Evolutionary conservation across 2,888 invertebrate species (phyloP).

Genomic region (Patella ulyssiponensis): DNA sequence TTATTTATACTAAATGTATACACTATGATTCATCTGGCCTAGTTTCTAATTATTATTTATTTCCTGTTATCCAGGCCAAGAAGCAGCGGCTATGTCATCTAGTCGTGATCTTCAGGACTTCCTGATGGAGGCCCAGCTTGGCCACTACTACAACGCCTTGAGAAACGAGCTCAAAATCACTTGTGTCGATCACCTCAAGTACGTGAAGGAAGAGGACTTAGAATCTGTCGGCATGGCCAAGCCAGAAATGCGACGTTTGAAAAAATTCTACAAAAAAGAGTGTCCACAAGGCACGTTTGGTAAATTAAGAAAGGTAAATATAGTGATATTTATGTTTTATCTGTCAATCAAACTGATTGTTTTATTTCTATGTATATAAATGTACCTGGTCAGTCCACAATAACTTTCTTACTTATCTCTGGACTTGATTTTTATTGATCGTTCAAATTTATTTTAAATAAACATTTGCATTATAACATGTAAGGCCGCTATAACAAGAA

Average conservation of each 20-base stretch:
- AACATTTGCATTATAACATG: too few relatives aligned
- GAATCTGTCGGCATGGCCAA: conserved; percentile 92
- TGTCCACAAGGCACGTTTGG: conserved; percentile 93
- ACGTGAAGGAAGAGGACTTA: conserved; percentile 93
- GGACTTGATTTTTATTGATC: too few relatives aligned
- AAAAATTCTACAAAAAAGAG: conserved; percentile 93
- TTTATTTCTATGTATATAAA: too few relatives aligned
- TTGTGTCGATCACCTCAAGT: conserved; percentile 79
- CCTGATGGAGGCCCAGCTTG: conserved; percentile 92
- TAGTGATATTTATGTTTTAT: not conserved
- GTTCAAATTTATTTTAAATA: too few relatives aligned
- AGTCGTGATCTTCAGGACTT: conserved; percentile 79
- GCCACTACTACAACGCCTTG: conserved; percentile 85
- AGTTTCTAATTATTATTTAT: not conserved
- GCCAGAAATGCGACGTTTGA: conserved; percentile 93
- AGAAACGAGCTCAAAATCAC: conserved; percentile 87
- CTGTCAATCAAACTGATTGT: too few relatives aligned
- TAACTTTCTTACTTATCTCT: too few relatives aligned
- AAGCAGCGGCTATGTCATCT: conserved; percentile 49
- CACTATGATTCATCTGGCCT: too few relatives aligned
- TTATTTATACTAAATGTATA: too few relatives aligned
- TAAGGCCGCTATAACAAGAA: too few relatives aligned
- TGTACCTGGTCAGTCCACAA: too few relatives aligned
- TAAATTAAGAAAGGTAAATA: conserved; percentile 85
- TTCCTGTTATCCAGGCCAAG: conserved; percentile 28